Base-by-base conservation (phyloP, 2,888 invertebrate genomes). In the Hydrotaea cyrtoneurina region DNA sequence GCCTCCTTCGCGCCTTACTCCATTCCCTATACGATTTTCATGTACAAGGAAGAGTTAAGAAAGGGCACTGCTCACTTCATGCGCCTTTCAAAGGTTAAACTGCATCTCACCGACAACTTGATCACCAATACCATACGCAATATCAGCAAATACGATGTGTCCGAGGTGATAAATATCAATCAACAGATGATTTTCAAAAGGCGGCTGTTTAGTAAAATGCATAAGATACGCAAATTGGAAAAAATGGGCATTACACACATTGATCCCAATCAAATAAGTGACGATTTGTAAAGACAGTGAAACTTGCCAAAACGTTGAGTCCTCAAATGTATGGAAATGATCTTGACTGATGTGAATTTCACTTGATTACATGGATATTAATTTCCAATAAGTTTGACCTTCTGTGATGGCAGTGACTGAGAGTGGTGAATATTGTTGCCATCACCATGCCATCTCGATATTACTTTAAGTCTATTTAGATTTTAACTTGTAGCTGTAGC, bases 11-110 rank as follows among this genome's bases (percentile, higher is more conserved):
- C 26, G 11, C 1, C 39, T 10, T 79, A 36, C 8, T 80, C 83
- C 2, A 39, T 77, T 17, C 83, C 80, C 7, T 83, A 83, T 64
- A 57, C 23, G 17, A 80, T 83, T 46, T 83, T 78, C 46, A 57
- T 36, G 21, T 80, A 80, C 23, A 74, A 46, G 43, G 55, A 83
- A 23, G 78, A 83, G 17, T 64, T 80, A 3, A 71, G 69, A 36
- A 83, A 83, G 46, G 43, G 55, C 17, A 21, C 73, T 55, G 19
- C 0, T 17, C 13, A 74, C 3, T 78, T 78, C 39, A 71, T 80
- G 55, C 66, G 69, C 15, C 23, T 80, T 26, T 83, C 71, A 0
- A 71, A 80, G 36, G 74, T 78, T 15, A 83, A 83, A 55, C 11
- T 83, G 19, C 46, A 46, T 78, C 78, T 83, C 7, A 80, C 83